Base-by-base conservation (phyloP, 2,113 vertebrate genomes). In the Pelvicachromis taeniatus region DNA sequence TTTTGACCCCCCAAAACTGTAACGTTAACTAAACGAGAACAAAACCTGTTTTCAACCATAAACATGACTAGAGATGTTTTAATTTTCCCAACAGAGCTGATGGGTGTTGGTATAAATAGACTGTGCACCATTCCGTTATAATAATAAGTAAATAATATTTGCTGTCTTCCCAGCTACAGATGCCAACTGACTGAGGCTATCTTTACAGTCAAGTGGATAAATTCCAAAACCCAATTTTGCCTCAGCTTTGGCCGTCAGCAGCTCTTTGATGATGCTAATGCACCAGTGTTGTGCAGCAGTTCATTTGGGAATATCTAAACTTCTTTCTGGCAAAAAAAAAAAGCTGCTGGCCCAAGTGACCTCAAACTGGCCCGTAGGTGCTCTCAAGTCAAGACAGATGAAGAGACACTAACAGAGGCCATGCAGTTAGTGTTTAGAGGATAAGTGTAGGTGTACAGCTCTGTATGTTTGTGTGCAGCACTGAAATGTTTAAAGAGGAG, bases 401-500 rank as follows among this genome's bases (percentile, higher is more conserved):
- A 77, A 61, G 80, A 85, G 68, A 75, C 83, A 50, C 23, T 38
- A 65, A 79, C 54, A 59, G 19, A 53, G 78, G 59, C 54, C 21
- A 42, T 52, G 58, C 61, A 33, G 70, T 40, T 55, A 55, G 26
- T 88, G 77, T 86, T 83, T 82, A 52, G 35, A 81, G 56, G 19
- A 9, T 59, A 52, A 63, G 65, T 55, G 8, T 55, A 56, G 55
- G 79, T 54, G 84, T 40, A 53, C 26, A 33, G 55, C 55, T 73
- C 26, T 45, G 55, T 81, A 29, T 87, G 80, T 85, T 80, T 80
- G 83, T 88, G 81, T 88, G 52, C 6, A 53, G 53, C 14, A 6
- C 38, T 87, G 77, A 80, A 61, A 78, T 85, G 89, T 91, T 89
- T 88, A 88, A 81, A 89, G 80, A 86, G 81, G 73, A 88, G 52